Base-by-base conservation (phyloP, 2,888 invertebrate species). In the Athalia cordata region DNA sequence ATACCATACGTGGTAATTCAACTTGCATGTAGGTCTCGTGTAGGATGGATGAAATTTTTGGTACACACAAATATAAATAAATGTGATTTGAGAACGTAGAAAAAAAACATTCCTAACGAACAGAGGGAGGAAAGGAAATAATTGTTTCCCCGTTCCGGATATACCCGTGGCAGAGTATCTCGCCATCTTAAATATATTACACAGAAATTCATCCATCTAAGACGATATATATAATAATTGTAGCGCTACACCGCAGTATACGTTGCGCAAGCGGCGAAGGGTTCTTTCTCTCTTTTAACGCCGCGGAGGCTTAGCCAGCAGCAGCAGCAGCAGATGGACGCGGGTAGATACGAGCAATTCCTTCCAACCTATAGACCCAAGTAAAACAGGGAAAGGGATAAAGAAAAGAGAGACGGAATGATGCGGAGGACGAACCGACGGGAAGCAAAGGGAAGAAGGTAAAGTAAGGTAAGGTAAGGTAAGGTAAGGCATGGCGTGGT, bases 401-500 rank as follows among this genome's bases (percentile, higher is more conserved):
- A 29, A 0, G 29, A 29, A 29, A 29, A 29, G 29, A 29, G 29
- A 29, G 29, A 29, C 29, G 29, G 2, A 29, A 29, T 2, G 29
- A 29, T 2, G 29, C 29, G 29, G 29, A 0, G 29, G 29, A 29
- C 29, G 29, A 29, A 29, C 29, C 29, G 29, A 29, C 66, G 45
- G 15, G 15, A 15, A 13, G 59, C 52, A 15, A 50, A 66, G 55
- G 52, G 47, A 49, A n/a, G 50, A 49, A 45, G 43, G 77, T 15
- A 13, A 67, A 79, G 80, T 80, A 81, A 62, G 77, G 79, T 81
- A 80, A 81, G 75, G 77, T 72, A 79, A n/a, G n/a, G n/a, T n/a
- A 13, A 55, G n/a, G 65, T 29, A 59, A 55, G 61, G 49, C 15
- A 61, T 29, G 55, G 45, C 47, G 74, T 6, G 8, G 15, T 43